These are phyloP conservation scores for Eueremaeus valkanovi DNA, from an alignment of 2,888 invertebrate genomes.

Conservation along the genomic window DNA sequence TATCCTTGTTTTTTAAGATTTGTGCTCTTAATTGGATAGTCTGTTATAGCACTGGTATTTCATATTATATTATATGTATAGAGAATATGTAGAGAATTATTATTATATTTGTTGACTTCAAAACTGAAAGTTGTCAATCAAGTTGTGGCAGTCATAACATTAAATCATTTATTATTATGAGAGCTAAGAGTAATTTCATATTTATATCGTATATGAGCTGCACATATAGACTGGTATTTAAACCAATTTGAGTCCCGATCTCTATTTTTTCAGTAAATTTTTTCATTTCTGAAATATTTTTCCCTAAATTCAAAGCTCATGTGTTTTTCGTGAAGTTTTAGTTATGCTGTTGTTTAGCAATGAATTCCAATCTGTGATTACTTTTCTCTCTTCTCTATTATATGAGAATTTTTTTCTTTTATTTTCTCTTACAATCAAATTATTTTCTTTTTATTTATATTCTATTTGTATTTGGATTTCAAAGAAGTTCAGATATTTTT, in stretches of 20 bases:
- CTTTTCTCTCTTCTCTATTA: neutral
- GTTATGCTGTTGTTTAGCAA: neutral
- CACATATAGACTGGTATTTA: neutral
- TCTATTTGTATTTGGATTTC: neutral
- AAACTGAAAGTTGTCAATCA: constrained; percentile 29
- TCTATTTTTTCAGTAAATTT: neutral
- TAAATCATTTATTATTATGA: neutral
- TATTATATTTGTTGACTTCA: too few species aligned
- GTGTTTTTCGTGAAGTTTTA: neutral
- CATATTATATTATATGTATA: neutral
- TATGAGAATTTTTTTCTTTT: too few species aligned
- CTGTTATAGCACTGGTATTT: neutral
- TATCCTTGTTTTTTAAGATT: neutral
- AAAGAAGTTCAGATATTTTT: too few species aligned
- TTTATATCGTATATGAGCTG: neutral
- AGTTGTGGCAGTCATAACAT: neutral
- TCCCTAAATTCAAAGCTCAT: neutral
- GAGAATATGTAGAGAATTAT: neutral
- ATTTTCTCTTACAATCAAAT: too few species aligned
- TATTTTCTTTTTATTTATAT: neutral
- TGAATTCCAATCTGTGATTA: neutral
- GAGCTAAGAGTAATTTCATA: neutral
- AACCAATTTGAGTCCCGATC: neutral
- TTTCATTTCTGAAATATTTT: neutral
- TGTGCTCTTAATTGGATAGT: constrained; percentile 3